A percentile compares a stretch with the other conserved stretches of the same genome.
These are phyloP conservation scores for Diglossa cyanea DNA, from an alignment of 2,797 vertebrate genomes.

Conservation along the genomic window DNA sequence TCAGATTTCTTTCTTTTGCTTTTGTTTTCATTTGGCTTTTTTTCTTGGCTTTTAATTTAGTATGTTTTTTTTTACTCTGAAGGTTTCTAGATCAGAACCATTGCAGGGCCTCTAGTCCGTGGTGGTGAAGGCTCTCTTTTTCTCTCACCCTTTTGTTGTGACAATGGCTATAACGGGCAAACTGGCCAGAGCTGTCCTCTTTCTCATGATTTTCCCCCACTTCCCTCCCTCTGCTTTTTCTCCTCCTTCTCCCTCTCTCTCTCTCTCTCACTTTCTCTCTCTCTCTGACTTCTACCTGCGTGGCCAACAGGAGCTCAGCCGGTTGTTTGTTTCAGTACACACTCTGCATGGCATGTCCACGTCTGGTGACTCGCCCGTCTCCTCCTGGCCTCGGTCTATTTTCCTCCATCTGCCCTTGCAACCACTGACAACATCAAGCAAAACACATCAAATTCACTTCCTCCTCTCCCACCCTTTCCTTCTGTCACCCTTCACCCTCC, in stretches of 20 bases:
- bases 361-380: conserved; percentile 64
- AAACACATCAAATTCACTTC: conserved; percentile 23
- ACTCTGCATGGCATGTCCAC: conserved; percentile 92
- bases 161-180: conserved; percentile 73
- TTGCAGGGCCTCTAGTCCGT: conserved; percentile 58
- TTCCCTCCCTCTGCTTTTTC: conserved; percentile 26
- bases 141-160: conserved; percentile 73
- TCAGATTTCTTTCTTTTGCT: not conserved
- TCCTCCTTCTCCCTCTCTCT: not conserved
- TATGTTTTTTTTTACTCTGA: not conserved
- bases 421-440: conserved; percentile 75
- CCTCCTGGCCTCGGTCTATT: conserved; percentile 38
- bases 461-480: conserved; percentile 5
- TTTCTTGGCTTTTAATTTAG: conserved; percentile 51
- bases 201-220: conserved; percentile 40
- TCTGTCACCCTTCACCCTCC: conserved; percentile 45
- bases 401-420: conserved; percentile 47
- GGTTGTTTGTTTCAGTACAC: conserved; percentile 84
- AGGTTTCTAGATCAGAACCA: conserved; percentile 60
- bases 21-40: not conserved
- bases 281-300: conserved; percentile 48
- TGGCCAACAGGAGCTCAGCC: conserved; percentile 82
- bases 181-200: conserved; percentile 85
- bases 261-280: conserved; percentile 27
- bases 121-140: conserved; percentile 64